Evolutionary conservation across 2,113 vertebrate genomes (phyloP).

Genomic region (Gobiocypris rarus): DNA sequence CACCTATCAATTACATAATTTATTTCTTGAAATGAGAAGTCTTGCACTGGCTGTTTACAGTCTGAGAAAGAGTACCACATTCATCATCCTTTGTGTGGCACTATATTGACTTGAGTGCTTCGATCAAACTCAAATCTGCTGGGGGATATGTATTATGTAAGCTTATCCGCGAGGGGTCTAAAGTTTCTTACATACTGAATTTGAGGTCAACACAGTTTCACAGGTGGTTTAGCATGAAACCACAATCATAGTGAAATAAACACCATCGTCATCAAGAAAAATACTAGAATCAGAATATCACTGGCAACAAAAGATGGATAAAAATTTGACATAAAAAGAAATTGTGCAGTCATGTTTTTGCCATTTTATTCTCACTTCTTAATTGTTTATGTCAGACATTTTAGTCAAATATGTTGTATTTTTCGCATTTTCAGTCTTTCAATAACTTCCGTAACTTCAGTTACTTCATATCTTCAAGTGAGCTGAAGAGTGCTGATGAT

Average conservation of each 20-base stretch:
- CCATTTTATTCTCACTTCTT: not conserved
- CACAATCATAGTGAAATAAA: not conserved
- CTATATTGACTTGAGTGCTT: not conserved
- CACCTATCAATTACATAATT: not conserved
- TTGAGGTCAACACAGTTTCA: constrained; percentile 10
- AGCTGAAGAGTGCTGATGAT: not conserved
- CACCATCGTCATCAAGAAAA: not conserved
- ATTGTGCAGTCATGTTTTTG: not conserved
- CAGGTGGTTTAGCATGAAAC: constrained; percentile 18
- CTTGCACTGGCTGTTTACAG: not conserved
- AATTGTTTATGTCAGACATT: not conserved
- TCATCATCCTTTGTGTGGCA: not conserved
- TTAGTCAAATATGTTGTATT: not conserved
- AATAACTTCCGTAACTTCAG: no score
- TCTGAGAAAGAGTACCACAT: constrained; percentile 5
- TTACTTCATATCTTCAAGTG: not conserved
- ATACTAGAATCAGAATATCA: not conserved
- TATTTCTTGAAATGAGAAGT: not conserved
- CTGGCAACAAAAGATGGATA: no score
- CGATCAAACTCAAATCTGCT: constrained; percentile 1
- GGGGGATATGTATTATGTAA: constrained; percentile 3
- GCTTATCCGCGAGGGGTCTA: constrained; percentile 4
- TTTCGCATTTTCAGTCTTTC: not conserved
- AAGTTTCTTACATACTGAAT: not conserved
- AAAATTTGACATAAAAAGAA: not conserved